Evolutionary conservation across 2,888 invertebrate genomes (phyloP), one percentile per base, ranked within the genome.

Genomic region (Tetropium fuscum): DNA sequence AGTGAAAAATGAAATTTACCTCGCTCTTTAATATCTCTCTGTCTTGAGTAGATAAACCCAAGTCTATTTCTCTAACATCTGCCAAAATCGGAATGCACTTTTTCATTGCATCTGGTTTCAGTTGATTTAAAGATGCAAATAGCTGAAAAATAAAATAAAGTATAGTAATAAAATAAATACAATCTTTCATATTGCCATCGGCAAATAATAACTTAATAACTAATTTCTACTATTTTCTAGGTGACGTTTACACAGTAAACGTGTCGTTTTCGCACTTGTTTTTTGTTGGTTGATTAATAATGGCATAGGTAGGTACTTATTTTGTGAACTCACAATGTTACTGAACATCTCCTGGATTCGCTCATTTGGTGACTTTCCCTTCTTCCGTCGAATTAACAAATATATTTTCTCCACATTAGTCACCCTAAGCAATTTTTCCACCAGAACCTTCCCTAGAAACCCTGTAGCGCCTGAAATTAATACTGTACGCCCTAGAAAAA

Each of bases 81-180:
- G 87, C 87, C 1, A 78, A 64, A 7, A 90, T 79, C 0, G 84
- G 81, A 11, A 81, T 71, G 47, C 89, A 75, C 78, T 88, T 88
- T 56, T 81, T 78, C 64, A 86, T 72, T 1, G 3, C 88, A 90
- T 64, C 58, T 0, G 75, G 73, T 5, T 88, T 84, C 65, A 86
- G 75, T 18, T 84, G 80, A 63, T 88, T 89, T 0, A 95, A 83
- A 68, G 86, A 83, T 66, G 92, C 91, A 79, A 92, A 95, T 0
- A 95, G 81, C 95, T 94, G 82, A n/a, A 84, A 80, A 59, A 62
- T 66, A 62, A 68, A 40, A 25, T 5, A 22, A 4, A 6, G 15
- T 13, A 34, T n/a, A n/a, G n/a, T n/a, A n/a, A n/a, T n/a, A n/a
- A n/a, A n/a, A n/a, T n/a, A n/a, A n/a, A n/a, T n/a, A n/a, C n/a